Evolutionary conservation across 2,113 vertebrate species (phyloP), one percentile per base, ranked within the genome.

Genomic region (Rattus rattus): DNA sequence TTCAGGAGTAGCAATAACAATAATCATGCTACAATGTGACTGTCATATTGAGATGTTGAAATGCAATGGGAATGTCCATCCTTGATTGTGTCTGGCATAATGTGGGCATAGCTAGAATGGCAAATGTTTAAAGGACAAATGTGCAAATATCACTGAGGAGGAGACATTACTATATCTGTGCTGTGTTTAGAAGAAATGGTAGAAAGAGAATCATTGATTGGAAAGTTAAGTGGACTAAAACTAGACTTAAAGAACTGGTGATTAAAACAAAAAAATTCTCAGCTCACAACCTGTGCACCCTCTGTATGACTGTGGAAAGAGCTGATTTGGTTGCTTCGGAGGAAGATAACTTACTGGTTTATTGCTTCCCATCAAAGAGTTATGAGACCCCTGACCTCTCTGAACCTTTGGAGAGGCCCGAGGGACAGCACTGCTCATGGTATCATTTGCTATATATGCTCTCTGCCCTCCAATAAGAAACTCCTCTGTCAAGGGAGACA

Each of bases 391-490:
- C 72, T 52, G 12, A 54, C 65, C 39, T 85, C n/a, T 43, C 33
- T 1, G 10, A 2, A 36, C 47, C 49, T 90, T 75, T 7, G 52
- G 86, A 77, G 81, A 72, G 28, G 36, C n/a, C 20, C 22, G 6
- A 2, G 26, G 76, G 43, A 9, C 19, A 0, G 22, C 16, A 19
- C 26, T 0, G 13, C 75, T 9, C 0, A n/a, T 2, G 0, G 22
- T 0, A 0, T 87, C 24, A 33, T 70, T 39, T 13, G 16, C 49
- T 1, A 1, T 17, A 7, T 7, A 54, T 63, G 54, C 79, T 95
- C 56, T 90, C 59, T 90, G 79, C 59, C 73, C 36, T 73, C 69
- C 13, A 0, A 4, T 77, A 26, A 72, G 92, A 88, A n/a, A 70
- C 1, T 0, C 76, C 87, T 84, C 72, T 12, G 36, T 11, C 59